phyloP scores from a whole-genome alignment of 2,888 invertebrate genomes.

The Cataglyphis altisquamis region DNA sequence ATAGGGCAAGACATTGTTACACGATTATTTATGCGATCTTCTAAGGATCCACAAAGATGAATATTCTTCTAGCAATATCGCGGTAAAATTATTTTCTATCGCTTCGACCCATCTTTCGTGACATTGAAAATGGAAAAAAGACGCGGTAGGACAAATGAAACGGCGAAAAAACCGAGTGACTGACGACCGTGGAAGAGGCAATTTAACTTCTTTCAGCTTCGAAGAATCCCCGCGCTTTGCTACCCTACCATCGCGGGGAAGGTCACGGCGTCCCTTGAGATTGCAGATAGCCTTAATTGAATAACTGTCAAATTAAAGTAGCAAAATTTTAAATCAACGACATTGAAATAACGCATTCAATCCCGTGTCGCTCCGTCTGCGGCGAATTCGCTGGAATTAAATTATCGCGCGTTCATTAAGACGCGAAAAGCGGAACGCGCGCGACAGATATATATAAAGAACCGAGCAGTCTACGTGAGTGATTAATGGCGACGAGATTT shows the following conservation, averaged over 20 bases:
- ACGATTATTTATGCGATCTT: neutral
- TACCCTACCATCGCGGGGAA: slow-evolving; percentile 57
- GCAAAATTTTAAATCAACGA: slow-evolving; percentile 71
- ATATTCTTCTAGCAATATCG: slow-evolving; percentile 10
- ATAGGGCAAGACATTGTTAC: neutral
- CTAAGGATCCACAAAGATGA: neutral
- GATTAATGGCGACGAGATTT: slow-evolving; percentile 74
- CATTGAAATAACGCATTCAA: slow-evolving; percentile 65
- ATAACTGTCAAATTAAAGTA: slow-evolving; percentile 75
- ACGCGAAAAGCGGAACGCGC: slow-evolving; percentile 26
- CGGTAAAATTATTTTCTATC: slow-evolving; percentile 70
- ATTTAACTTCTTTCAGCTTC: slow-evolving; percentile 75
- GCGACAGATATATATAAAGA: slow-evolving; percentile 43
- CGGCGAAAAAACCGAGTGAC: slow-evolving; percentile 67
- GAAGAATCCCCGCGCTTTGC: slow-evolving; percentile 56
- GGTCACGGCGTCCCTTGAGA: slow-evolving; percentile 24
- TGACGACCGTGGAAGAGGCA: slow-evolving; percentile 75
- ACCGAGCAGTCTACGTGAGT: slow-evolving; percentile 42
- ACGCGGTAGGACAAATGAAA: slow-evolving; percentile 62
- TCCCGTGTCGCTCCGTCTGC: neutral
- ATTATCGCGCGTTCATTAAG: slow-evolving; percentile 62
- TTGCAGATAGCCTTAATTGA: slow-evolving; percentile 73
- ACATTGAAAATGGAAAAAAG: slow-evolving; percentile 23
- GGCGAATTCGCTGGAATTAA: slow-evolving; percentile 55
- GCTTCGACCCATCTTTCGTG: slow-evolving; percentile 55